Conservation (phyloP, 92 coral and sea anemone genomes). For the Epizoanthus rinbou region DNA sequence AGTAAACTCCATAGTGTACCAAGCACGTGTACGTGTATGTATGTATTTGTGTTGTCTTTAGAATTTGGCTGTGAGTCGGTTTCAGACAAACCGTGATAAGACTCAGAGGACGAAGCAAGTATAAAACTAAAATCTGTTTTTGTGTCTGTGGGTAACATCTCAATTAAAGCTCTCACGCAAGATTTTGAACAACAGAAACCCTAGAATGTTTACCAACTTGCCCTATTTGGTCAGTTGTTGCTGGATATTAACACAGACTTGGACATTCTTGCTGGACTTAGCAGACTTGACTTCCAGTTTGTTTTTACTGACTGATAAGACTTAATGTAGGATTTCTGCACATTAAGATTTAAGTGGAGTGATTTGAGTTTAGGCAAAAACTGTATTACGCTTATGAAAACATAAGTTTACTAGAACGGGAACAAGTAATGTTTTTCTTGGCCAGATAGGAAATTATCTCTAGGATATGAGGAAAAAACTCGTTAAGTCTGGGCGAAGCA, state of each 20-base stretch:
- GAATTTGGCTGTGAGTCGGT: constrained; percentile 24
- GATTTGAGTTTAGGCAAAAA: neutral
- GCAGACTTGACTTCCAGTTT: neutral
- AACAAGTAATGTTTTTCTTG: constrained; percentile 1
- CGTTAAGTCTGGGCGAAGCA: no score
- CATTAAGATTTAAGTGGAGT: constrained; percentile 3
- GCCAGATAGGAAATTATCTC: neutral
- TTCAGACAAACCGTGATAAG: neutral
- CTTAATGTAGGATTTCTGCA: neutral
- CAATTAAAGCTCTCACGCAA: no score
- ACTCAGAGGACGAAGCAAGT: neutral
- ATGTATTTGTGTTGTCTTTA: neutral
- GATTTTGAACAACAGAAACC: neutral
- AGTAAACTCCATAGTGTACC: neutral
- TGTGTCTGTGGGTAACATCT: neutral
- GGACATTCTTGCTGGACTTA: neutral
- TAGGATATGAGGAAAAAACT: no score
- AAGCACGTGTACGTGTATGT: neutral
- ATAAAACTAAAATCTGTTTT: neutral
- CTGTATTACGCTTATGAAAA: constrained; percentile 3
- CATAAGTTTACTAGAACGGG: neutral
- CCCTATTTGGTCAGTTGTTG: neutral
- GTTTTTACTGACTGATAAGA: neutral
- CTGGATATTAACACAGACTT: neutral
- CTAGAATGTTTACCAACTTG: constrained; percentile 2